These are phyloP conservation scores for Anguilla japonica DNA, from an alignment of 2,113 vertebrate species.

Conservation along the genomic window DNA sequence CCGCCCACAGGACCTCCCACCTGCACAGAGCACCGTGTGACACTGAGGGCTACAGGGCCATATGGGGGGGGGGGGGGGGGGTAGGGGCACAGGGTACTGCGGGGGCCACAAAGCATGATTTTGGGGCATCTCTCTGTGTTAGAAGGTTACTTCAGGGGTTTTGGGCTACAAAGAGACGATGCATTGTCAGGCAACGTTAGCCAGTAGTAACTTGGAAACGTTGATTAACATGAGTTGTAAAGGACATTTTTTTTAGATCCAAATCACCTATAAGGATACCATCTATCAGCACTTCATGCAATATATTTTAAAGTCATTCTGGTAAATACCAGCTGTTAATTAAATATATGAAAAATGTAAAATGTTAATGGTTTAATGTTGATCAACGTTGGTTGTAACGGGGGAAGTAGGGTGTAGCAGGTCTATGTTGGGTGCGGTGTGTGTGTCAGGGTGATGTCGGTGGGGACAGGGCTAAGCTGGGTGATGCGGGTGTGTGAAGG, in stretches of 20 bases:
- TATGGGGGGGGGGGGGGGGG: neutral
- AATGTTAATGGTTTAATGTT: too few relatives aligned
- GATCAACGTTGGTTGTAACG: neutral
- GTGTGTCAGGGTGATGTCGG: too few relatives aligned
- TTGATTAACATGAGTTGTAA: neutral
- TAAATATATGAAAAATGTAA: too few relatives aligned
- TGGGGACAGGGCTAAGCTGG: neutral
- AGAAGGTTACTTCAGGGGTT: neutral
- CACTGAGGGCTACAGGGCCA: neutral
- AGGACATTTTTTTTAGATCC: too few relatives aligned
- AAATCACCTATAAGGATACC: neutral
- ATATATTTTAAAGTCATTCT: too few relatives aligned
- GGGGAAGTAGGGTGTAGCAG: neutral
- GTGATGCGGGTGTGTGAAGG: too few relatives aligned
- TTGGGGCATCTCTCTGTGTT: neutral
- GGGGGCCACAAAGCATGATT: neutral
- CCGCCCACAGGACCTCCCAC: slow-evolving; percentile 96
- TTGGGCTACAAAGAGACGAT: neutral
- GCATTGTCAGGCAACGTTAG: too few relatives aligned
- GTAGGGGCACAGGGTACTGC: too few relatives aligned
- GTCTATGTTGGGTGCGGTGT: neutral
- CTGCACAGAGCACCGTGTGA: slow-evolving; percentile 58
- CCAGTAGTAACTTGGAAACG: too few relatives aligned
- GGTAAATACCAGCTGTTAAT: too few relatives aligned
- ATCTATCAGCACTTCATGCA: too few relatives aligned